A percentile compares a stretch with the other conserved stretches of the same genome.
These are phyloP conservation scores for Zoanthus solanderi DNA, from an alignment of 92 coral and sea anemone genomes.

Conservation along the genomic window DNA sequence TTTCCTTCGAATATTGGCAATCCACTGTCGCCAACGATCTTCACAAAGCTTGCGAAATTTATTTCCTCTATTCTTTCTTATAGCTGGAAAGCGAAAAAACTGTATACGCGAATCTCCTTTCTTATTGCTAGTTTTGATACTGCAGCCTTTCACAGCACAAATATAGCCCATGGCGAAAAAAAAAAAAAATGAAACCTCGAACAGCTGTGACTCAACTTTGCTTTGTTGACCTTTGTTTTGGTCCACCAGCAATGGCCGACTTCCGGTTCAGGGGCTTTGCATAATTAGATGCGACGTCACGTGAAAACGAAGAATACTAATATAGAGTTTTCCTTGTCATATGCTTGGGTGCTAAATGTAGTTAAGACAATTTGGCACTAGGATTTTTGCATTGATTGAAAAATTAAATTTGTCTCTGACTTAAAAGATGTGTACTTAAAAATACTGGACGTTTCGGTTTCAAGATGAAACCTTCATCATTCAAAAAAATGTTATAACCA, in stretches of 20 bases:
- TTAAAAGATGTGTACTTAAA: too few species aligned
- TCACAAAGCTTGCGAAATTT: constrained; percentile 42
- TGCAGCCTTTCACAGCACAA: background rate
- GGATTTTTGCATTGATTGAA: too few species aligned
- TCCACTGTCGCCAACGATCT: constrained; percentile 60
- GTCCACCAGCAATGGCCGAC: constrained; percentile 5
- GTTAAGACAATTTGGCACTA: too few species aligned
- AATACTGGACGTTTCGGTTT: too few species aligned
- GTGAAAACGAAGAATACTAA: constrained; percentile 24
- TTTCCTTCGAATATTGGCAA: constrained; percentile 59
- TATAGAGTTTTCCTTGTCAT: too few species aligned
- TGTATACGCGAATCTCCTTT: background rate
- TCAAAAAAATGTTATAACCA: too few species aligned
- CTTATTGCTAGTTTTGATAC: too few species aligned
- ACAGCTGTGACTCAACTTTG: background rate
- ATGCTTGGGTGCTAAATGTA: too few species aligned
- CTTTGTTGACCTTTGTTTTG: background rate
- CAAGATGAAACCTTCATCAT: too few species aligned
- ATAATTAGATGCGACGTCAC: constrained; percentile 33
- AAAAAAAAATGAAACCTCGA: background rate
- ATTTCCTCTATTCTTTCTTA: constrained; percentile 47
- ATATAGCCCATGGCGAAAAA: background rate
- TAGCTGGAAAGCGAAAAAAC: constrained; percentile 59
- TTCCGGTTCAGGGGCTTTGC: constrained; percentile 16
- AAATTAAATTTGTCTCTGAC: too few species aligned